Conservation (phyloP, 2,888 invertebrate species). For the Camptogramma bilineatum region DNA sequence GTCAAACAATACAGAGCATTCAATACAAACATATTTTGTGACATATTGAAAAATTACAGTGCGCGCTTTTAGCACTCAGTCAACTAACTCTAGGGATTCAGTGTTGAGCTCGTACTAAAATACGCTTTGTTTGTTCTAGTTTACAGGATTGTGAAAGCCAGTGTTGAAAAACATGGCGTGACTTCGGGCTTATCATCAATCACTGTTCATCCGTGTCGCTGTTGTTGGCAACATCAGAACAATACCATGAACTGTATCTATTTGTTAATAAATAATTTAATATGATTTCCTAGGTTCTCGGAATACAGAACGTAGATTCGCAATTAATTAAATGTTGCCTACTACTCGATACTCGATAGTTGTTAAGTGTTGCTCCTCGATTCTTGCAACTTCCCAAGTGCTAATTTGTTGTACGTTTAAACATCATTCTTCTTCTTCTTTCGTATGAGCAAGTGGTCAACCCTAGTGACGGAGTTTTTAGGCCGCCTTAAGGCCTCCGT, state of each 20-base stretch:
- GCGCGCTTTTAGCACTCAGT: conserved; percentile 6
- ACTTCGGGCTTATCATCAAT: conserved; percentile 3
- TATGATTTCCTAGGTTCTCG: too few species aligned
- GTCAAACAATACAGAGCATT: neutral
- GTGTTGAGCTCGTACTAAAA: conserved; percentile 12
- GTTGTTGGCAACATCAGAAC: neutral
- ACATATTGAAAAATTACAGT: conserved; percentile 1
- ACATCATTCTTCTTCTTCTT: too few species aligned
- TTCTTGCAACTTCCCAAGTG: too few species aligned
- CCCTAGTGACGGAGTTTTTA: too few species aligned
- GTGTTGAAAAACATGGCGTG: conserved; percentile 4
- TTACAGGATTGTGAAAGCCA: neutral
- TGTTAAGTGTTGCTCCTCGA: too few species aligned
- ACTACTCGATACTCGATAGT: too few species aligned
- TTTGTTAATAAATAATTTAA: neutral
- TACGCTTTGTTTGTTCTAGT: conserved; percentile 3
- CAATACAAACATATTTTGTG: neutral
- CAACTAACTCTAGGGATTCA: conserved; percentile 4
- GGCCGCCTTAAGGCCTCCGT: too few species aligned
- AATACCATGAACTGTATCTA: neutral
- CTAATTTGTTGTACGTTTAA: too few species aligned
- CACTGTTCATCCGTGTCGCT: neutral
- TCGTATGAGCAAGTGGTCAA: too few species aligned
- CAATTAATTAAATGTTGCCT: too few species aligned
- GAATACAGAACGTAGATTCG: too few species aligned